Evolutionary conservation across 1,140 invertebrate genomes (phyloP), one percentile per base, ranked within the genome.

Genomic region (Drosophila lacertosa): DNA sequence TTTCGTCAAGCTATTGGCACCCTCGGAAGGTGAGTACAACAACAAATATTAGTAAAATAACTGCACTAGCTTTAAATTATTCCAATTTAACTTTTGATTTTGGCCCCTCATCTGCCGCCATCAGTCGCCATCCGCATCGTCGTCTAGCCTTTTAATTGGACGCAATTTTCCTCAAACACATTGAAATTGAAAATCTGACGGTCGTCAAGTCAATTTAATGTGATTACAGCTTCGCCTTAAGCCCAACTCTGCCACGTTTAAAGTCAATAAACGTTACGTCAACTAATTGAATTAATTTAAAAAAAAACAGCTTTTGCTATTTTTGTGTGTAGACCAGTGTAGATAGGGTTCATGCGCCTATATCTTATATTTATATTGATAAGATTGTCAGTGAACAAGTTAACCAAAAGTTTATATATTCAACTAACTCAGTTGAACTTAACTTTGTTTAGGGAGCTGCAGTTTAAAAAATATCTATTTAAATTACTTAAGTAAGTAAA

Each of bases 1-100:
- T 93, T 99, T 99, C 93, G 97, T 98, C 4, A 94, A 96, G 89
- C 67, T 96, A 3, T 91, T 94, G 66, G 45, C 86, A 9, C 92
- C 93, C 20, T 58, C 81, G 6, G 77, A 92, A 26, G 92, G 93
- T 93, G 66, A 92, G 91, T 91, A 29, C 40, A 62, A 22, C 32
- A 45, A 16, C 11, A 29, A n/a, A n/a, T n/a, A n/a, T n/a, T n/a
- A n/a, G n/a, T n/a, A n/a, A n/a, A n/a, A n/a, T n/a, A n/a, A 45
- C 4, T 20, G 6, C 9, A 24, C 35, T 2, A 47, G 35, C 13
- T 32, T 2, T 1, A 13, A 13, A 15, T 37, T 15, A 39, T 26
- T 39, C 10, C 5, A 11, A n/a, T n/a, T n/a, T n/a, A 39, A 44
- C 47, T 79, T 84, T 82, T 83, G 35, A 75, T 81, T 84, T 83